Evolutionary conservation across 2,797 vertebrate species (phyloP).

Genomic region (Poeciliopsis paucimaculata): DNA sequence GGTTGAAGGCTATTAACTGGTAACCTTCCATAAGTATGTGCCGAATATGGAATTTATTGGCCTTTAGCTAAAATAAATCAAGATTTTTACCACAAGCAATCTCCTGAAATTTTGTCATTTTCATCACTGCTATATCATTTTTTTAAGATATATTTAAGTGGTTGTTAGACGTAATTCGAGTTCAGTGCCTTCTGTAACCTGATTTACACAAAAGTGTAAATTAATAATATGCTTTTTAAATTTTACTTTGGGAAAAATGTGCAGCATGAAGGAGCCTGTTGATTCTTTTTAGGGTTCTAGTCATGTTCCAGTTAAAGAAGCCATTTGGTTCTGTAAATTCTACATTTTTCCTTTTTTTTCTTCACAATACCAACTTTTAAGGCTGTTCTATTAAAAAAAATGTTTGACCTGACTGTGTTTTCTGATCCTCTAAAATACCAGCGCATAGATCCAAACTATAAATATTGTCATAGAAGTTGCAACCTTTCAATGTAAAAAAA

Average conservation of each 20-base stretch:
- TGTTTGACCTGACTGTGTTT: background rate
- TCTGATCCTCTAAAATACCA: background rate
- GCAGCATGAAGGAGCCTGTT: background rate
- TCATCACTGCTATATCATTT: background rate
- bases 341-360: background rate
- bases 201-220: background rate
- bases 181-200: background rate
- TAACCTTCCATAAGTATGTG: background rate
- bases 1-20: background rate
- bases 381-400: slow-evolving; percentile 1
- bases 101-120: background rate
- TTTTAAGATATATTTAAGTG: background rate
- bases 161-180: background rate
- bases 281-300: background rate
- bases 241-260: background rate
- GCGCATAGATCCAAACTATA: background rate
- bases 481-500: background rate
- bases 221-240: background rate
- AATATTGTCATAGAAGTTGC: background rate
- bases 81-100: background rate
- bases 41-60: background rate
- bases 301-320: background rate
- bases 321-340: background rate
- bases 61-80: background rate
- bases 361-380: background rate